Evolutionary conservation across 2,797 vertebrate species (phyloP).

Genomic region (Phaenicophaeus curvirostris): DNA sequence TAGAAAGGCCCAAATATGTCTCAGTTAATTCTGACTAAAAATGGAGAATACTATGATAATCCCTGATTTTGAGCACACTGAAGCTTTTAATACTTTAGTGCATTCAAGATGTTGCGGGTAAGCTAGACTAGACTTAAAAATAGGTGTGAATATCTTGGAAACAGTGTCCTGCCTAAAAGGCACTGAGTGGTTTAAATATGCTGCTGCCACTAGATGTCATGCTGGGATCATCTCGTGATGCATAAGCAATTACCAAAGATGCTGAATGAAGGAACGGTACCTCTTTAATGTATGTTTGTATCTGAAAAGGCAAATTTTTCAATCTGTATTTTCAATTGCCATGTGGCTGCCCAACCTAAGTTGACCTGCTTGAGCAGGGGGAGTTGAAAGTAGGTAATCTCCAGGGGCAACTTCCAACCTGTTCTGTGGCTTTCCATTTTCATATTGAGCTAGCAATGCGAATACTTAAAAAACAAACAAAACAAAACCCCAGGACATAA

Average conservation of each 20-base stretch:
- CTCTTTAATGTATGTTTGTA: neutral
- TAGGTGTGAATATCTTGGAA: neutral
- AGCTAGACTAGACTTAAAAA: neutral
- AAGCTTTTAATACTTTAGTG: neutral
- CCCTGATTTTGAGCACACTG: neutral
- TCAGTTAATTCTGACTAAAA: neutral
- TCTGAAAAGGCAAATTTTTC: neutral
- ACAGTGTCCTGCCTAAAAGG: neutral
- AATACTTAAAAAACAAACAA: neutral
- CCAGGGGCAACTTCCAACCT: neutral
- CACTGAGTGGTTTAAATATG: slow-evolving; percentile 48
- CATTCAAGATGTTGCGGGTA: neutral
- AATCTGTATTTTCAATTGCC: neutral
- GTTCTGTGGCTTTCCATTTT: neutral
- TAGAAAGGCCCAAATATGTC: neutral
- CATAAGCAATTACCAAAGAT: neutral
- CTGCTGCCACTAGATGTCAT: slow-evolving; percentile 77
- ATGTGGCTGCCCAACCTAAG: neutral
- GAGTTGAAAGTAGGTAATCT: neutral
- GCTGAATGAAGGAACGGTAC: neutral
- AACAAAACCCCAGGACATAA: neutral
- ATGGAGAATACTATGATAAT: neutral
- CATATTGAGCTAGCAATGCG: neutral
- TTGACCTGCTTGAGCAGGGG: neutral
- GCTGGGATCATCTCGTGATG: slow-evolving; percentile 47